phyloP scores from a whole-genome alignment of 2,888 invertebrate species.

The Hypomecis atomaria region DNA sequence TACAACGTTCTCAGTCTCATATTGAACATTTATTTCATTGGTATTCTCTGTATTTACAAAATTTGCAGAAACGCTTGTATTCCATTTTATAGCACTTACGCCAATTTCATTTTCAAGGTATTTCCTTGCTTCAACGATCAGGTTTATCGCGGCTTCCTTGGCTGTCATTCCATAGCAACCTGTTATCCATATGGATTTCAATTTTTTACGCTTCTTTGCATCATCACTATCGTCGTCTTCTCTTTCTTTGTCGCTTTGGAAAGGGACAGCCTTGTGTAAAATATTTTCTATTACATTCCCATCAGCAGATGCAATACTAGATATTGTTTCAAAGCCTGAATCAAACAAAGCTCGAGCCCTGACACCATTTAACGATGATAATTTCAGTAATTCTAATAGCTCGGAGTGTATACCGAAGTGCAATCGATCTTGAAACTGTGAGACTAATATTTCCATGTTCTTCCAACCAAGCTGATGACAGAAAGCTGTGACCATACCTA shows the following conservation, averaged over 20 bases:
- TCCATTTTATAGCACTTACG: slow-evolving; percentile 88
- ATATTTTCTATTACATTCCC: slow-evolving; percentile 89
- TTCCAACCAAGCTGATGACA: slow-evolving; percentile 96
- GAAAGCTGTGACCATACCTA: slow-evolving; percentile 98
- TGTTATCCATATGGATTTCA: slow-evolving; percentile 90
- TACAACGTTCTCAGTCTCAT: slow-evolving; percentile 4
- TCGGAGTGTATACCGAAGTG: slow-evolving; percentile 97
- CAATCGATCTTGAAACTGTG: slow-evolving; percentile 96
- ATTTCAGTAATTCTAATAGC: slow-evolving; percentile 94
- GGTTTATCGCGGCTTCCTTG: slow-evolving; percentile 90
- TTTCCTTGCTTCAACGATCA: slow-evolving; percentile 91
- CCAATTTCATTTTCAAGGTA: slow-evolving; percentile 90
- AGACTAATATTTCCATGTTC: slow-evolving; percentile 93
- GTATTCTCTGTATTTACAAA: slow-evolving; percentile 26
- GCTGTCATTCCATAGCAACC: slow-evolving; percentile 92
- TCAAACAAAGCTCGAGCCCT: slow-evolving; percentile 93
- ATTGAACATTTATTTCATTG: slow-evolving; percentile 7
- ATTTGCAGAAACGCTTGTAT: slow-evolving; percentile 49
- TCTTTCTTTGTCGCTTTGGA: slow-evolving; percentile 91
- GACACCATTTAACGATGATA: slow-evolving; percentile 92
- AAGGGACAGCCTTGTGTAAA: slow-evolving; percentile 91
- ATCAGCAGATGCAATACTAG: slow-evolving; percentile 91
- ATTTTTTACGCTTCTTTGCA: slow-evolving; percentile 87
- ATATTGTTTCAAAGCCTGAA: slow-evolving; percentile 90
- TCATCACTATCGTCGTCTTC: slow-evolving; percentile 88